phyloP scores from a whole-genome alignment of 2,113 vertebrate species.

The Zapus hudsonius region DNA sequence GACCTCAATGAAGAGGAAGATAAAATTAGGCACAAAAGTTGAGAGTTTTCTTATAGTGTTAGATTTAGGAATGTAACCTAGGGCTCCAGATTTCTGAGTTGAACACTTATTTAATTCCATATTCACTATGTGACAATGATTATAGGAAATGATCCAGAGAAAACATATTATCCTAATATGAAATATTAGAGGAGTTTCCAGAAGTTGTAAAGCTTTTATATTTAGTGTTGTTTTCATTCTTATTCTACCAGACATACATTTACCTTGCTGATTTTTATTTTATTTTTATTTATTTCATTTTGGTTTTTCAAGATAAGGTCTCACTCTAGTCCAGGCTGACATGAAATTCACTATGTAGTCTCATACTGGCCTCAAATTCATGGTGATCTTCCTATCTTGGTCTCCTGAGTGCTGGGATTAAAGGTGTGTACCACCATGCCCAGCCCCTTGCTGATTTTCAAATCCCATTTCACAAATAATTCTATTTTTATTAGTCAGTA shows the following conservation, averaged over 20 bases:
- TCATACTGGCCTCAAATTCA: too few species aligned
- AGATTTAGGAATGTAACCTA: conserved; percentile 78
- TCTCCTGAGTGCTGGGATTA: too few species aligned
- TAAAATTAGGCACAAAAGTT: conserved; percentile 83
- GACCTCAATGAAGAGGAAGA: conserved; percentile 82
- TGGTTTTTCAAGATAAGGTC: too few species aligned
- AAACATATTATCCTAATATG: conserved; percentile 61
- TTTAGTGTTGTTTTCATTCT: conserved; percentile 64
- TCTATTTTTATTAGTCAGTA: conserved; percentile 67
- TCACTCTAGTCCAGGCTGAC: too few species aligned
- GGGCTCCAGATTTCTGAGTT: conserved; percentile 66
- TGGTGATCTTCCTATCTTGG: too few species aligned
- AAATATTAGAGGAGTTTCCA: conserved; percentile 68
- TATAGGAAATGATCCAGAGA: conserved; percentile 66
- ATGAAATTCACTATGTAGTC: too few species aligned
- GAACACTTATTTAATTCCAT: conserved; percentile 71
- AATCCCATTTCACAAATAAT: conserved; percentile 66
- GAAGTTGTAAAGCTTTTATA: conserved; percentile 68
- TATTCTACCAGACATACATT: conserved; percentile 60
- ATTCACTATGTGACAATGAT: conserved; percentile 68
- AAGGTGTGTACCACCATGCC: too few species aligned
- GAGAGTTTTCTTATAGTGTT: conserved; percentile 82
- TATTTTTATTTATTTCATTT: too few species aligned
- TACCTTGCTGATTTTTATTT: conserved; percentile 66
- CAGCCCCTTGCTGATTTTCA: conserved; percentile 67